These are phyloP conservation scores for Sebastes iracundus DNA, from an alignment of 2,797 vertebrate species.

Conservation along the genomic window DNA sequence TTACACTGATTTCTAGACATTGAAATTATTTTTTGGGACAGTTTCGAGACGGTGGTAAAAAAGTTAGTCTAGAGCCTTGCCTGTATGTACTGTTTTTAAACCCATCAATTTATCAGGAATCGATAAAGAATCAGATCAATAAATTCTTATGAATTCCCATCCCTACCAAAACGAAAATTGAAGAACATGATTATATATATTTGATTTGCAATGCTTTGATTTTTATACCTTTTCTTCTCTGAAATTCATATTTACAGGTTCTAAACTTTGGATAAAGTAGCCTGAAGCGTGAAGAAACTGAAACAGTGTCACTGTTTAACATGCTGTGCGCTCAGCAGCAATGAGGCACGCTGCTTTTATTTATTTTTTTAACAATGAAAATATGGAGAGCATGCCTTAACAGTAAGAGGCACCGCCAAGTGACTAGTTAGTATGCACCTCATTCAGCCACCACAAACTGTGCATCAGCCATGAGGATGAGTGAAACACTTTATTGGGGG, in stretches of 20 bases:
- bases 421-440: constrained; percentile 38
- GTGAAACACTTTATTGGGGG: constrained; percentile 84
- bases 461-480: constrained; percentile 53
- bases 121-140: neutral
- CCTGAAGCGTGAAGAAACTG: constrained; percentile 12
- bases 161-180: neutral
- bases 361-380: constrained; percentile 21
- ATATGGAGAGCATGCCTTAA: constrained; percentile 26
- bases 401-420: constrained; percentile 9
- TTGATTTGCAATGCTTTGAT: neutral
- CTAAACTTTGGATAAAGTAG: constrained; percentile 1
- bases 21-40: neutral
- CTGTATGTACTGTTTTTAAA: neutral
- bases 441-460: constrained; percentile 46
- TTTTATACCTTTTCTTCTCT: constrained; percentile 8
- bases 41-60: neutral
- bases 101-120: neutral
- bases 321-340: constrained; percentile 51
- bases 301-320: constrained; percentile 48
- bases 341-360: constrained; percentile 9
- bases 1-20: neutral
- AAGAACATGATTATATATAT: neutral
- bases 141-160: neutral
- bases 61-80: too few species aligned
- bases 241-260: constrained; percentile 17